These are phyloP conservation scores for Taurulus bubalis DNA, from an alignment of 2,113 vertebrate species.

Conservation along the genomic window DNA sequence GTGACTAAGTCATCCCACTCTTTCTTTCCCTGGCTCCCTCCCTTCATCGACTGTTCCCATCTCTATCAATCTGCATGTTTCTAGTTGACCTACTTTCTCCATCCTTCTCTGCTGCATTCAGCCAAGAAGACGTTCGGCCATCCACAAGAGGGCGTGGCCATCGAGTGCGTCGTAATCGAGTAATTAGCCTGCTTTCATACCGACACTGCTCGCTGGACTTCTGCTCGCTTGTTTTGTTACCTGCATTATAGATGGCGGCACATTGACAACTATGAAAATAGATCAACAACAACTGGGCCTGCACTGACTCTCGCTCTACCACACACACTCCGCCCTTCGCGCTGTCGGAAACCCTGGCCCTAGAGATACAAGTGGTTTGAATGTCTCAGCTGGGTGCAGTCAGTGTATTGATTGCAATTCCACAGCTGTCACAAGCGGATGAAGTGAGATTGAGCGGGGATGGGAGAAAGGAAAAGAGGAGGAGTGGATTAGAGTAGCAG, in stretches of 20 bases:
- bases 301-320: slow-evolving; percentile 32
- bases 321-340: slow-evolving; percentile 26
- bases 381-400: slow-evolving; percentile 51
- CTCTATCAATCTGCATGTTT: slow-evolving; percentile 55
- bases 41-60: slow-evolving; percentile 47
- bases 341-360: slow-evolving; percentile 25
- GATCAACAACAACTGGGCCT: slow-evolving; percentile 29
- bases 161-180: slow-evolving; percentile 7
- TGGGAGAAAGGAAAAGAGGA: slow-evolving; percentile 23
- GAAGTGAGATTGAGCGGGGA: slow-evolving; percentile 62
- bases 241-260: slow-evolving; percentile 8
- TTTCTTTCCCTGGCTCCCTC: slow-evolving; percentile 25
- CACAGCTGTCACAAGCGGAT: slow-evolving; percentile 56
- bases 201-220: background rate
- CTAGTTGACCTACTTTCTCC: slow-evolving; percentile 61
- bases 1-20: slow-evolving; percentile 65
- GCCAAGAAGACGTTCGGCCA: slow-evolving; percentile 26
- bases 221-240: slow-evolving; percentile 14
- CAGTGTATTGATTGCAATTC: slow-evolving; percentile 69
- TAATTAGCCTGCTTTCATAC: slow-evolving; percentile 13
- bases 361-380: slow-evolving; percentile 35
- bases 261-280: slow-evolving; percentile 20
- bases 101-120: slow-evolving; percentile 2
- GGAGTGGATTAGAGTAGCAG: slow-evolving; percentile 39
- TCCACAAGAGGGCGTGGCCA: slow-evolving; percentile 41